Evolutionary conservation across 2,113 vertebrate species (phyloP).

Genomic region (Orthonyx spaldingii): DNA sequence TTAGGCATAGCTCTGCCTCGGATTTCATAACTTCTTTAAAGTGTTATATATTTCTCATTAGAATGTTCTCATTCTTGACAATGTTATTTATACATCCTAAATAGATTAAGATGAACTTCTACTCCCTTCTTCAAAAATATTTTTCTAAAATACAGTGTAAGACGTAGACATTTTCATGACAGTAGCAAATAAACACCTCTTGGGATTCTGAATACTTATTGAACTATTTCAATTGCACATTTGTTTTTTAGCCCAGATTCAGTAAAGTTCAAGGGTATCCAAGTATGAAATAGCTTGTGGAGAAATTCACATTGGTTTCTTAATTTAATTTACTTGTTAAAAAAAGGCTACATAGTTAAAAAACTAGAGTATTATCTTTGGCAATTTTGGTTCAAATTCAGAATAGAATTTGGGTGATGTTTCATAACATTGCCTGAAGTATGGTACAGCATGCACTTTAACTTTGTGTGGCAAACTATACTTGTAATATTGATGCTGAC

Average conservation of each 20-base stretch:
- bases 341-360: constrained; percentile 26
- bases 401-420: background rate
- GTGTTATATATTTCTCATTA: background rate
- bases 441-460: background rate
- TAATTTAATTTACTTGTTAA: constrained; percentile 69
- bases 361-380: constrained; percentile 45
- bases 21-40: background rate
- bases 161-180: constrained; percentile 1
- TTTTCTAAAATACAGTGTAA: background rate
- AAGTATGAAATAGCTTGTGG: constrained; percentile 67
- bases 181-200: constrained; percentile 44
- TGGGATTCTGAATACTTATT: constrained; percentile 51
- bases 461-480: background rate
- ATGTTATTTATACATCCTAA: constrained; percentile 15
- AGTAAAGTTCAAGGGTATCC: constrained; percentile 73
- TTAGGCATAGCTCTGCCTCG: background rate
- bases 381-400: constrained; percentile 51
- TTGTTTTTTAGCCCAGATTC: constrained; percentile 60
- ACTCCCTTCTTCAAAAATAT: background rate
- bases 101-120: background rate
- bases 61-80: background rate
- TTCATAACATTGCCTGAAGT: background rate
- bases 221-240: constrained; percentile 48
- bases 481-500: background rate
- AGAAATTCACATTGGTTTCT: constrained; percentile 60